Evolutionary conservation across 2,113 vertebrate species (phyloP).

Genomic region (Chrysochloris asiatica): DNA sequence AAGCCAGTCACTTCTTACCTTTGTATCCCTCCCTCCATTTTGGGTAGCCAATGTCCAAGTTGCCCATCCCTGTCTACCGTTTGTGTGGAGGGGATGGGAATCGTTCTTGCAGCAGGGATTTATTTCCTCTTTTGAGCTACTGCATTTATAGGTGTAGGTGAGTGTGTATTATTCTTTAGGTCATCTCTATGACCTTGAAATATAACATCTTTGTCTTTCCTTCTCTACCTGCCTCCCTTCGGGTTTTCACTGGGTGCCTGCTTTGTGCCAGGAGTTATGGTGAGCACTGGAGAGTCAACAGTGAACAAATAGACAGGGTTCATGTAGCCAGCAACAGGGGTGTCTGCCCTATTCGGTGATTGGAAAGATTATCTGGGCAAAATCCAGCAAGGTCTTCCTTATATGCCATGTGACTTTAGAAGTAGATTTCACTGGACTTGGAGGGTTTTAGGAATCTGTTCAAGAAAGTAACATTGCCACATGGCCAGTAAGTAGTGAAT

Average conservation of each 20-base stretch:
- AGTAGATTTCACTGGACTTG: neutral
- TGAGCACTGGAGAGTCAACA: neutral
- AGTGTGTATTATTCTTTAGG: too few relatives aligned
- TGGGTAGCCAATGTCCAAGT: too few relatives aligned
- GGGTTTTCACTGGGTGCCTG: neutral
- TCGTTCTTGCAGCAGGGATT: too few relatives aligned
- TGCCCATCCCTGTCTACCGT: too few relatives aligned
- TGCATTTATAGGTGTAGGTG: too few relatives aligned
- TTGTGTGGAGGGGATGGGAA: too few relatives aligned
- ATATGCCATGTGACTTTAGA: neutral
- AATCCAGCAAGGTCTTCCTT: neutral
- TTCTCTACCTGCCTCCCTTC: fast-evolving
- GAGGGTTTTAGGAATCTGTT: neutral
- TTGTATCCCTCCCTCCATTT: too few relatives aligned
- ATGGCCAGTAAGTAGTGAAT: neutral
- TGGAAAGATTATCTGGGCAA: neutral
- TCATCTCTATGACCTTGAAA: slow-evolving; percentile 45
- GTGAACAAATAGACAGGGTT: neutral
- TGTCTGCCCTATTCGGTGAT: neutral
- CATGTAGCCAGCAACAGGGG: neutral
- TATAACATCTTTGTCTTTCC: neutral
- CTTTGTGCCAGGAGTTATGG: neutral
- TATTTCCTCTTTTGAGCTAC: too few relatives aligned
- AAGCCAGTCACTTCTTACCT: too few relatives aligned
- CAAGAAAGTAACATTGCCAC: neutral